phyloP scores from a whole-genome alignment of 2,888 invertebrate species.

The Bombyx huttoni region DNA sequence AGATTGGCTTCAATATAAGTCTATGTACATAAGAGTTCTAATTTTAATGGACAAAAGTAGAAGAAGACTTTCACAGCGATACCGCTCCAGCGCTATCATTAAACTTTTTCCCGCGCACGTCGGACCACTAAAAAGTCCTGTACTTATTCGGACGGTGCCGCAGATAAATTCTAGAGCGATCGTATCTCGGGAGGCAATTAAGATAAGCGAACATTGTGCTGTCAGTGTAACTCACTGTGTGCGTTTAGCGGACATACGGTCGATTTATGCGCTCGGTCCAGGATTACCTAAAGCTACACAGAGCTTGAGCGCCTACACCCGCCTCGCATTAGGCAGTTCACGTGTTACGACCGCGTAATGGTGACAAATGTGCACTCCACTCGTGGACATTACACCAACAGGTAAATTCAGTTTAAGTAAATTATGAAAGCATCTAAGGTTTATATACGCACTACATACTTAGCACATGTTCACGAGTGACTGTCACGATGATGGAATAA shows the following conservation, averaged over 20 bases:
- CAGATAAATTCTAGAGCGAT: slow-evolving; percentile 56
- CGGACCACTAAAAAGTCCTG: slow-evolving; percentile 35
- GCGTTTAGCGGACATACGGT: slow-evolving; percentile 40
- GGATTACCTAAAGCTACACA: slow-evolving; percentile 13
- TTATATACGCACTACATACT: neutral
- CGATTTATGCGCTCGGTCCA: slow-evolving; percentile 38
- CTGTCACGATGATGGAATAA: too few species aligned
- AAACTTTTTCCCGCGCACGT: slow-evolving; percentile 35
- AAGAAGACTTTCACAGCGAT: slow-evolving; percentile 16
- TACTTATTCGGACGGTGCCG: slow-evolving; percentile 32
- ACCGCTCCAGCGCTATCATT: slow-evolving; percentile 30
- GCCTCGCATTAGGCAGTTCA: slow-evolving; percentile 3
- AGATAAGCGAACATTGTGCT: slow-evolving; percentile 60
- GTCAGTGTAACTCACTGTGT: slow-evolving; percentile 45
- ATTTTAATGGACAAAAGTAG: slow-evolving; percentile 20
- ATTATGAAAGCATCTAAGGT: neutral
- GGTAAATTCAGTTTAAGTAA: neutral
- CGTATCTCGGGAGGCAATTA: slow-evolving; percentile 60
- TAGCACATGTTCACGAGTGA: neutral
- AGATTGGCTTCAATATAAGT: too few species aligned
- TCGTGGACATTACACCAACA: neutral
- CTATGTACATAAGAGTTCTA: slow-evolving; percentile 1
- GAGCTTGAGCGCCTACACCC: neutral
- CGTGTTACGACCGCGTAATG: slow-evolving; percentile 14
- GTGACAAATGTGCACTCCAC: slow-evolving; percentile 14